Evolutionary conservation across 2,797 vertebrate species (phyloP).

Genomic region (Ptychadena robeensis): DNA sequence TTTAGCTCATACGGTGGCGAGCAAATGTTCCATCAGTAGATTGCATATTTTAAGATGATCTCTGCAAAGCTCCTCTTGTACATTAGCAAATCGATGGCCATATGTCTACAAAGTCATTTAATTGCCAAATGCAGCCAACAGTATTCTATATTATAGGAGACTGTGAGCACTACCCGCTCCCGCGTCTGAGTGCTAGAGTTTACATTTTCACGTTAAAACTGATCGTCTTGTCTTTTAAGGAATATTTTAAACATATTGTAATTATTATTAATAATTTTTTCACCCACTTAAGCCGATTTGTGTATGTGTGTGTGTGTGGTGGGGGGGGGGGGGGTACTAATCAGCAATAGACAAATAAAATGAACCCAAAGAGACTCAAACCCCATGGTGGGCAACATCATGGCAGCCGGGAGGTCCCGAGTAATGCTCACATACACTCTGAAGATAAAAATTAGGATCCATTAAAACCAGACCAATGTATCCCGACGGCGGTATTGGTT

Average conservation of each 20-base stretch:
- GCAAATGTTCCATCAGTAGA: conserved; percentile 32
- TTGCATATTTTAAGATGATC: conserved; percentile 36
- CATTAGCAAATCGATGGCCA: conserved; percentile 30
- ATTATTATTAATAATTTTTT: neutral
- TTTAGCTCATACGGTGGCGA: conserved; percentile 15
- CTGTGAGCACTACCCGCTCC: neutral
- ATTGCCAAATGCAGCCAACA: neutral
- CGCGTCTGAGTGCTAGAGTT: neutral
- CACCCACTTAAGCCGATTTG: neutral
- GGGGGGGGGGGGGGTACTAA: too few species aligned
- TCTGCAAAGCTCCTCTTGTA: conserved; percentile 28
- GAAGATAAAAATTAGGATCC: too few species aligned
- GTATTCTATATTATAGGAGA: neutral
- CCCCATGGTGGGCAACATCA: too few species aligned
- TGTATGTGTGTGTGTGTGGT: too few species aligned
- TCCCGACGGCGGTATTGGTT: too few species aligned
- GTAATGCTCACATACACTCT: too few species aligned
- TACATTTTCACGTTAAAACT: too few species aligned
- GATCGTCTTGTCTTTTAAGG: neutral
- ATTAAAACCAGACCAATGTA: too few species aligned
- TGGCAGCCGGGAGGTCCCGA: too few species aligned
- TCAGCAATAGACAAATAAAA: too few species aligned
- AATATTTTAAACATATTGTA: neutral
- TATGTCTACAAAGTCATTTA: conserved; percentile 16
- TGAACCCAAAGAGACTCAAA: too few species aligned